These are phyloP conservation scores for Brachypalpus laphriformis DNA, from an alignment of 2,888 invertebrate genomes.

Conservation along the genomic window DNA sequence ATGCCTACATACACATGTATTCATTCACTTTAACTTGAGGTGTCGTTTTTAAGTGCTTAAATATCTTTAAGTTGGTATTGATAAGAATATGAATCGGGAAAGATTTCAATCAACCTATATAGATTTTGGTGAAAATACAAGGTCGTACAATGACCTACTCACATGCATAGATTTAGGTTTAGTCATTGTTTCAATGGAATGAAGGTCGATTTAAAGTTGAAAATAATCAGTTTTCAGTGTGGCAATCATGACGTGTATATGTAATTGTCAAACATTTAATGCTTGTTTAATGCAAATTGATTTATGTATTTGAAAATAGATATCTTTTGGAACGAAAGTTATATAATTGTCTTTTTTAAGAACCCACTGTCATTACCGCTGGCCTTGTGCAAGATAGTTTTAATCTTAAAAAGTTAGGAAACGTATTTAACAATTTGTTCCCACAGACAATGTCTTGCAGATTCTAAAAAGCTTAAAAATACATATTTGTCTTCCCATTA, in stretches of 20 bases:
- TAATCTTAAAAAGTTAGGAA: too few species aligned
- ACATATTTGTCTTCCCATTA: too few species aligned
- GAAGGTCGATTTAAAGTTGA: background rate
- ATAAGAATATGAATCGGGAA: conserved; percentile 23
- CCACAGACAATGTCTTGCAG: too few species aligned
- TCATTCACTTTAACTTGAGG: background rate
- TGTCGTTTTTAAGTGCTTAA: background rate
- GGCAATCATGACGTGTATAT: background rate
- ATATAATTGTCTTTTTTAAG: too few species aligned
- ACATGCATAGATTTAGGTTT: background rate
- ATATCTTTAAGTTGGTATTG: conserved; percentile 29
- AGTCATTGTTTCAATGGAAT: background rate
- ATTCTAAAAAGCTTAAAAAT: too few species aligned
- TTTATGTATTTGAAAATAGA: background rate
- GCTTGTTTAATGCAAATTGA: background rate
- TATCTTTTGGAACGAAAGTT: too few species aligned
- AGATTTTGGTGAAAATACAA: conserved; percentile 31
- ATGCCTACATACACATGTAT: background rate
- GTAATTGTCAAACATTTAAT: background rate
- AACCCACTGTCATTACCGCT: too few species aligned
- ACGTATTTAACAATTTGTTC: too few species aligned
- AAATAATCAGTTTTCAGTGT: background rate
- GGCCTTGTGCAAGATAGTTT: too few species aligned
- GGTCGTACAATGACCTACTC: conserved; percentile 54
- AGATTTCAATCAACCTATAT: conserved; percentile 13